Evolutionary conservation across 2,797 vertebrate species (phyloP).

Genomic region (Macroramphosus scolopax): DNA sequence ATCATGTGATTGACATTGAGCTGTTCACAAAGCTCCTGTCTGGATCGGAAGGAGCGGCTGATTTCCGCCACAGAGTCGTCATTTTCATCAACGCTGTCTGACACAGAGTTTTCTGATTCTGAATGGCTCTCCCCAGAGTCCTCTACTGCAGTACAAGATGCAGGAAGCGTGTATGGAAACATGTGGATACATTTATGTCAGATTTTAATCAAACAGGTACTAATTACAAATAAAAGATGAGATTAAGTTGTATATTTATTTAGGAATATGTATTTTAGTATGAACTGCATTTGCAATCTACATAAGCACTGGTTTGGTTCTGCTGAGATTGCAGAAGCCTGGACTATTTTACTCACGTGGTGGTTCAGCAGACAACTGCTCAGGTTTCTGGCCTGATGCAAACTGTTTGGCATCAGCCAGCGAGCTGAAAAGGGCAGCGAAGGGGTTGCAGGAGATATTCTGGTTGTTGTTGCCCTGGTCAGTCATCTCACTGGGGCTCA

Average conservation of each 20-base stretch:
- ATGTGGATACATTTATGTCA: too few relatives aligned
- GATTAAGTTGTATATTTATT: too few relatives aligned
- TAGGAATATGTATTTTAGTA: too few relatives aligned
- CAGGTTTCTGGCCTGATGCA: slow-evolving; percentile 89
- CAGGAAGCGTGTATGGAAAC: too few relatives aligned
- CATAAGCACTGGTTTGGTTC: not conserved
- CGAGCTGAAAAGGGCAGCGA: slow-evolving; percentile 95
- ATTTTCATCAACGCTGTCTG: slow-evolving; percentile 95
- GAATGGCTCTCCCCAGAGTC: slow-evolving; percentile 88
- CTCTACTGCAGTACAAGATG: too few relatives aligned
- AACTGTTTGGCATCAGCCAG: slow-evolving; percentile 95
- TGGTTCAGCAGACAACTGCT: slow-evolving; percentile 75
- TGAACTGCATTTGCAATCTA: too few relatives aligned
- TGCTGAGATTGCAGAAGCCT: too few relatives aligned
- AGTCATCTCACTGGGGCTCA: slow-evolving; percentile 89
- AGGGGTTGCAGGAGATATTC: slow-evolving; percentile 96
- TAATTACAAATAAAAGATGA: too few relatives aligned
- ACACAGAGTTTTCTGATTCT: slow-evolving; percentile 94
- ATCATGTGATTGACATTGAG: slow-evolving; percentile 99
- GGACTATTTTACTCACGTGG: slow-evolving; percentile 65
- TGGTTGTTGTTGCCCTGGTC: slow-evolving; percentile 99
- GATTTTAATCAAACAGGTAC: too few relatives aligned
- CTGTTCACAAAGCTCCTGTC: slow-evolving; percentile 95
- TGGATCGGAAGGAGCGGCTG: slow-evolving; percentile 93
- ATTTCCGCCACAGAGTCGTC: slow-evolving; percentile 96